A percentile compares a stretch with the other conserved stretches of the same genome.
These are phyloP conservation scores for Psittacula derbiana DNA, from an alignment of 2,797 vertebrate species.

Conservation along the genomic window DNA sequence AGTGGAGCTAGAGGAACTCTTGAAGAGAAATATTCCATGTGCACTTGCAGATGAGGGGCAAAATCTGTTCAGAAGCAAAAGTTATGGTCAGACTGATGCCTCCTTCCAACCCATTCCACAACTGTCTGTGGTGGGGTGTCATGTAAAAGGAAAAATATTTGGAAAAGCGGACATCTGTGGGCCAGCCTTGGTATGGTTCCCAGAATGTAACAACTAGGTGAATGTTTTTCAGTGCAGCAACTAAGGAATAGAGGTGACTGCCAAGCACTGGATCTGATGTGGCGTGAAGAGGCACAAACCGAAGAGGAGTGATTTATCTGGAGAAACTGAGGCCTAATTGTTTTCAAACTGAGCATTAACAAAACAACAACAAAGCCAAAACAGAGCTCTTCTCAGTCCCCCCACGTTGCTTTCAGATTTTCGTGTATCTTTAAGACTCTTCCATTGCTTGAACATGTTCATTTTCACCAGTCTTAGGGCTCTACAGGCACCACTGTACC, in stretches of 20 bases:
- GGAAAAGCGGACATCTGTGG: constrained; percentile 52
- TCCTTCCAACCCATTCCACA: constrained; percentile 18
- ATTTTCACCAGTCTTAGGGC: neutral
- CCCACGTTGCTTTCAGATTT: neutral
- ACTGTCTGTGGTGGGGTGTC: constrained; percentile 64
- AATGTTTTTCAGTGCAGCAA: constrained; percentile 49
- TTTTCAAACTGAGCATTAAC: neutral
- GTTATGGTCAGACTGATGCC: constrained; percentile 39
- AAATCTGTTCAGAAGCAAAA: constrained; percentile 13
- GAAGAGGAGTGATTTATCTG: constrained; percentile 28
- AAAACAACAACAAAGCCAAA: neutral
- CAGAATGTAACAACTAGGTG: constrained; percentile 69
- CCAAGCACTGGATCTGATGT: constrained; percentile 40
- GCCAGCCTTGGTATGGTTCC: constrained; percentile 59
- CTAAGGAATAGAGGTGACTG: constrained; percentile 49
- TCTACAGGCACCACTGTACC: neutral
- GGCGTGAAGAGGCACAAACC: constrained; percentile 33
- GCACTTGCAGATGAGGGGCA: constrained; percentile 14
- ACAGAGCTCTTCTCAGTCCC: neutral
- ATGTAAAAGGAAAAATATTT: constrained; percentile 65
- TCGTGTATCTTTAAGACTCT: neutral
- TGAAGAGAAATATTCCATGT: neutral
- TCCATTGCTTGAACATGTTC: neutral
- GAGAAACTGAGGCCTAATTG: neutral
- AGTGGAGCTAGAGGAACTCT: neutral